These are phyloP conservation scores for Macropus fuliginosus DNA, from an alignment of 2,797 vertebrate genomes.

Conservation along the genomic window DNA sequence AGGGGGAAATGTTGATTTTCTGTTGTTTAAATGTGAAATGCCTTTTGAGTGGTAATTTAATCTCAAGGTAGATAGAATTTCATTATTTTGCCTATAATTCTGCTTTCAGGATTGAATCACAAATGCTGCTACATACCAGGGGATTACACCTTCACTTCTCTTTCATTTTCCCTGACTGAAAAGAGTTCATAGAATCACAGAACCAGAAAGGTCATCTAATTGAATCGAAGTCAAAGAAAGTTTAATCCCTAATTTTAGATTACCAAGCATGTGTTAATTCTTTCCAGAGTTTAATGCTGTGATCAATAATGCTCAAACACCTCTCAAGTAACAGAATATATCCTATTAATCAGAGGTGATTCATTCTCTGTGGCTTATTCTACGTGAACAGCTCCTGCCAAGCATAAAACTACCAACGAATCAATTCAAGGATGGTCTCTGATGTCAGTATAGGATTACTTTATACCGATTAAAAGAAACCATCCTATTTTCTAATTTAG, in stretches of 20 bases:
- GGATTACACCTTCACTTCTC: neutral
- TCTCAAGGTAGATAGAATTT: neutral
- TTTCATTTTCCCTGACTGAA: neutral
- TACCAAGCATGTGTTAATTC: neutral
- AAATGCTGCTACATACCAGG: neutral
- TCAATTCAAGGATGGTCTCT: neutral
- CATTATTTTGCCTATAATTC: conserved; percentile 23
- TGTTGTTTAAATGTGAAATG: conserved; percentile 40
- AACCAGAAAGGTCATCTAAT: neutral
- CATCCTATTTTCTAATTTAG: neutral
- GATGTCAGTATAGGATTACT: neutral
- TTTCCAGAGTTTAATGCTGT: neutral
- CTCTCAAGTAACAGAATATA: neutral
- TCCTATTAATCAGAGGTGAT: neutral
- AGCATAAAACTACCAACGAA: neutral
- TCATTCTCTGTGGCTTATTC: neutral
- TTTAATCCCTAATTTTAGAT: neutral
- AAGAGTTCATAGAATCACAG: neutral
- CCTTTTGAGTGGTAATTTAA: conserved; percentile 22
- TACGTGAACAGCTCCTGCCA: neutral
- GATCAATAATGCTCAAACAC: neutral
- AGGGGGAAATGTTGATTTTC: conserved; percentile 37
- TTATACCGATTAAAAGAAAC: neutral
- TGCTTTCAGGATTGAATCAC: conserved; percentile 53
- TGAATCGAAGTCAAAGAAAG: neutral